Percentiles rank a stretch among this genome's conserved stretches.
phyloP scores from a whole-genome alignment of 1,140 invertebrate genomes.

The Aphaenogaster ashmeadi region DNA sequence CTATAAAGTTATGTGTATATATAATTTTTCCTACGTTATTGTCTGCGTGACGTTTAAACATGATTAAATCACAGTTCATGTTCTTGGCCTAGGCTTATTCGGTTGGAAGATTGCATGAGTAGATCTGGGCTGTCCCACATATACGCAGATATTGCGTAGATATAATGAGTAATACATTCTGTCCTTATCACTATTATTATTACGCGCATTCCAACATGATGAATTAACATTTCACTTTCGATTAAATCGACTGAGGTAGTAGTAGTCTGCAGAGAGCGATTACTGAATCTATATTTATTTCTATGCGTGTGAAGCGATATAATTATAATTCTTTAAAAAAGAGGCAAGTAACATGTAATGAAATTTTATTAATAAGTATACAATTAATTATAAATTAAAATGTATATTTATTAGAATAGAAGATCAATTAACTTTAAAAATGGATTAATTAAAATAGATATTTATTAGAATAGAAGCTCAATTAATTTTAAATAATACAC shows the following conservation, averaged over 20 bases:
- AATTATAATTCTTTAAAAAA: background rate
- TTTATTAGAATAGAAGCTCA: background rate
- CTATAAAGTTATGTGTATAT: constrained; percentile 35
- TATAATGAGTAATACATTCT: background rate
- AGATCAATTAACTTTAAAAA: background rate
- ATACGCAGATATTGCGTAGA: background rate
- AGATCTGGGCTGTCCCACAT: background rate
- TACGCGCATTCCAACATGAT: background rate
- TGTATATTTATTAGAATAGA: background rate
- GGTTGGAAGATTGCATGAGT: background rate
- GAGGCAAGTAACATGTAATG: background rate
- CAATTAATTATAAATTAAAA: constrained; percentile 1
- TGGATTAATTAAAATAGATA: background rate
- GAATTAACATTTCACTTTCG: constrained; percentile 4
- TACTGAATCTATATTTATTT: background rate
- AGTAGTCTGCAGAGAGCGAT: background rate
- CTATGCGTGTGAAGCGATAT: background rate
- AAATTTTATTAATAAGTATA: background rate
- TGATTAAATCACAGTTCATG: constrained; percentile 41
- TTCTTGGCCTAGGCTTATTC: background rate
- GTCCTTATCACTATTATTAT: background rate
- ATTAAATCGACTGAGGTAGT: background rate
- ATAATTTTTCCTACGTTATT: constrained; percentile 40
- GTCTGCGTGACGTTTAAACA: constrained; percentile 30
- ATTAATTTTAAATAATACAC: background rate